Evolutionary conservation across 92 coral and sea anemone species (phyloP).

Genomic region (Pocillopora grandis): DNA sequence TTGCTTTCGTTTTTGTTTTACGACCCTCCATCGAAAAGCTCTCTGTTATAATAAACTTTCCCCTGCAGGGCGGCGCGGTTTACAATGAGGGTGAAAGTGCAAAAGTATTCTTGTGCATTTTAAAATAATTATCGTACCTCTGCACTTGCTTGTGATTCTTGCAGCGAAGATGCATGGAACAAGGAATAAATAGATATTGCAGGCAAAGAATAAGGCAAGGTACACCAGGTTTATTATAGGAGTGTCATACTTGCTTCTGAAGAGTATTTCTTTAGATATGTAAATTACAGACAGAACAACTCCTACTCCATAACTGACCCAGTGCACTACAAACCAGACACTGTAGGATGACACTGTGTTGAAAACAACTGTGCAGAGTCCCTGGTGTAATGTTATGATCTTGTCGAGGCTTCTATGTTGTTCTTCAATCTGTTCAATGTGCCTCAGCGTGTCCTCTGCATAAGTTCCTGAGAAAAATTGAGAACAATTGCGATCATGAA

Average conservation of each 20-base stretch:
- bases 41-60: no score
- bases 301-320: conserved; percentile 67
- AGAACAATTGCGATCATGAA: no score
- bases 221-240: conserved; percentile 45
- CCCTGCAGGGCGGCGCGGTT: conserved; percentile 26
- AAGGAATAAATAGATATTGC: conserved; percentile 62
- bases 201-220: conserved; percentile 48
- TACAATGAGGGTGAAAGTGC: not conserved
- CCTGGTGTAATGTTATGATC: conserved; percentile 54
- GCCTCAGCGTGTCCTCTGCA: conserved; percentile 43
- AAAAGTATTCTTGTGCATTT: not conserved
- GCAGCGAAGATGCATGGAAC: conserved; percentile 86
- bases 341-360: conserved; percentile 74
- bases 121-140: conserved; percentile 48
- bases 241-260: conserved; percentile 1
- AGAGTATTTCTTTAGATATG: conserved; percentile 48
- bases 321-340: conserved; percentile 78
- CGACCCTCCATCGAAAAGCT: no score
- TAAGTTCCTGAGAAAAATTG: conserved; percentile 35
- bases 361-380: conserved; percentile 60
- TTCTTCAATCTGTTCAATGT: conserved; percentile 15
- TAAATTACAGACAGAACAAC: conserved; percentile 52
- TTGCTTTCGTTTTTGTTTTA: no score
- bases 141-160: conserved; percentile 72
- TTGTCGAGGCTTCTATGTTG: conserved; percentile 36